These are phyloP conservation scores for Hololepta plana DNA, from an alignment of 2,888 invertebrate species.

Conservation along the genomic window DNA sequence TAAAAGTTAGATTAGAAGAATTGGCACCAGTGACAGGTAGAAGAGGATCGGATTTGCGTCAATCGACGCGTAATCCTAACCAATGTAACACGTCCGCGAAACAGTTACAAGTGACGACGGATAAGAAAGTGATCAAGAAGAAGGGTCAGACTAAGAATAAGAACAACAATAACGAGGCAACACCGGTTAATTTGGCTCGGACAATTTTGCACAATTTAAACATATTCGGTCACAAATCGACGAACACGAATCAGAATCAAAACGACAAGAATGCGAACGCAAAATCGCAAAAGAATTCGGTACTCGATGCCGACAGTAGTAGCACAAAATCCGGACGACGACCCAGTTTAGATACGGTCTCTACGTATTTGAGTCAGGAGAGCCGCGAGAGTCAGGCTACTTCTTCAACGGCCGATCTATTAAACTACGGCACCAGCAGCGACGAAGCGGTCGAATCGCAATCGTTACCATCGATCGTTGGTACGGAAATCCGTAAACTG, in stretches of 20 bases:
- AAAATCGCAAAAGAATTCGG: slow-evolving; percentile 19
- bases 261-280: slow-evolving; percentile 19
- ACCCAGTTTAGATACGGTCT: slow-evolving; percentile 75
- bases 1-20: slow-evolving; percentile 42
- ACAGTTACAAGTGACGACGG: no score
- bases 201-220: slow-evolving; percentile 67
- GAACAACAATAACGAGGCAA: slow-evolving; percentile 8
- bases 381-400: slow-evolving; percentile 45
- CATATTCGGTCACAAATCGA: slow-evolving; percentile 68
- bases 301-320: slow-evolving; percentile 47
- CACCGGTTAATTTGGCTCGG: slow-evolving; percentile 45
- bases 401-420: slow-evolving; percentile 22
- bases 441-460: slow-evolving; percentile 16
- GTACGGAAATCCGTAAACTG: slow-evolving; percentile 12
- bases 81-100: slow-evolving; percentile 6
- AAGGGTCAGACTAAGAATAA: slow-evolving; percentile 7
- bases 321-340: slow-evolving; percentile 60
- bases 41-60: slow-evolving; percentile 19
- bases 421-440: slow-evolving; percentile 21
- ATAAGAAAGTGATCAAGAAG: no score
- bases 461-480: slow-evolving; percentile 22
- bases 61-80: slow-evolving; percentile 14
- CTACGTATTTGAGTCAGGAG: slow-evolving; percentile 75
- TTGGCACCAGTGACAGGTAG: slow-evolving; percentile 23
- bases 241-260: no score